Conservation (phyloP, 2,888 invertebrate genomes). For the Helicoverpa assulta region DNA sequence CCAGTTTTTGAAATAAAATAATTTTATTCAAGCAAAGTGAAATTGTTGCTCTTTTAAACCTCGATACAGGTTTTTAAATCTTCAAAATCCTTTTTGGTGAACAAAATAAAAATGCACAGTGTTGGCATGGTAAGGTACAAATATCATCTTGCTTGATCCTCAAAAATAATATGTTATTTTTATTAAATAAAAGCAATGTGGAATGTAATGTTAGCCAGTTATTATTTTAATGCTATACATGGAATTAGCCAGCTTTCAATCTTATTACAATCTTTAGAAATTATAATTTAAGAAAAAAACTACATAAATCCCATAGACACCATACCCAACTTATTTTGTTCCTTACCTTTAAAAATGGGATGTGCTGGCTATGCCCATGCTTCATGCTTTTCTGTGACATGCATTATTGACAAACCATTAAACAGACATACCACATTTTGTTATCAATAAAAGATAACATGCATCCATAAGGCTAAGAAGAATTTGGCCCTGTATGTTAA, state of each 20-base stretch:
- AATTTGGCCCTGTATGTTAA: neutral
- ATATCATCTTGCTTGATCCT: no score
- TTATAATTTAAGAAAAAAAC: neutral
- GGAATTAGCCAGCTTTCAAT: neutral
- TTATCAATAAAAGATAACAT: no score
- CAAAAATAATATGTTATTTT: neutral
- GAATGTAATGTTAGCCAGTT: neutral
- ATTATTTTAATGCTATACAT: neutral
- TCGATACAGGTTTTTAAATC: neutral
- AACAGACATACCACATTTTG: neutral
- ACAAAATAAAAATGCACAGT: no score
- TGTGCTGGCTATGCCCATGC: slow-evolving; percentile 32
- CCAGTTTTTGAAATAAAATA: neutral
- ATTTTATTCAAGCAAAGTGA: neutral
- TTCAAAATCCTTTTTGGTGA: no score
- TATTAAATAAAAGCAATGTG: slow-evolving; percentile 1
- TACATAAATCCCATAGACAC: no score
- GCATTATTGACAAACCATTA: slow-evolving; percentile 15
- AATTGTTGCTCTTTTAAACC: neutral
- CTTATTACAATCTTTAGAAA: neutral
- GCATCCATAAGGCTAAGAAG: no score
- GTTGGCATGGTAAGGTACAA: no score
- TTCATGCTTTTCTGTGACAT: slow-evolving; percentile 9
- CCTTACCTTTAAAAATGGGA: slow-evolving; percentile 8
- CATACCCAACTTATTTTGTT: neutral